Conservation (phyloP, 2,888 invertebrate species). For the Drosophila paranaensis region DNA sequence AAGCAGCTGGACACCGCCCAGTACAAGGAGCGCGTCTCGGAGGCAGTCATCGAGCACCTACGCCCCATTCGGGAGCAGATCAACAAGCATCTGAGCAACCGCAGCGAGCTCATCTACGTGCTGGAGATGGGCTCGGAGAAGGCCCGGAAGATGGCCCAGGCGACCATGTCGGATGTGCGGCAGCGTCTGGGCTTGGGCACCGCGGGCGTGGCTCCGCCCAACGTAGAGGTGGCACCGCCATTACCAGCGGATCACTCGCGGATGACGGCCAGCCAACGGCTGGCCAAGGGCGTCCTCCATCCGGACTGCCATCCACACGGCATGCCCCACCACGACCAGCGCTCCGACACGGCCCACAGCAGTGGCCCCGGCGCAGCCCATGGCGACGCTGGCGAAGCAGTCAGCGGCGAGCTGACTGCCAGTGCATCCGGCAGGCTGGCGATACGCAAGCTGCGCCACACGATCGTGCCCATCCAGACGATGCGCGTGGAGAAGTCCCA, state of each 20-base stretch:
- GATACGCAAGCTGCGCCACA: slow-evolving; percentile 10
- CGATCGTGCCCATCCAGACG: slow-evolving; percentile 68
- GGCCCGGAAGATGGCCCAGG: slow-evolving; percentile 88
- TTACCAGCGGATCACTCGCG: slow-evolving; percentile 44
- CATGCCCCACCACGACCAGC: slow-evolving; percentile 33
- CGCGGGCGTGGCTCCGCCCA: slow-evolving; percentile 27
- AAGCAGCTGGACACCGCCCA: slow-evolving; percentile 90
- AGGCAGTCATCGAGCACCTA: slow-evolving; percentile 89
- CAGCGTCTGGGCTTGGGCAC: slow-evolving; percentile 86
- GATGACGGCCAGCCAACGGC: slow-evolving; percentile 53
- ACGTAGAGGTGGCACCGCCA: slow-evolving; percentile 49
- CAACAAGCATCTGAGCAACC: slow-evolving; percentile 86
- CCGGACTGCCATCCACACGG: slow-evolving; percentile 41
- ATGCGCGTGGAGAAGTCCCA: slow-evolving; percentile 70
- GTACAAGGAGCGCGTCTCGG: slow-evolving; percentile 90
- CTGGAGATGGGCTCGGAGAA: slow-evolving; percentile 88
- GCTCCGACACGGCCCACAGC: slow-evolving; percentile 29
- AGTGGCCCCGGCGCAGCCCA: not conserved
- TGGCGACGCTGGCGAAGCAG: slow-evolving; percentile 42
- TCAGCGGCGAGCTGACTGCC: slow-evolving; percentile 8
- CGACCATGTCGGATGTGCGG: slow-evolving; percentile 88
- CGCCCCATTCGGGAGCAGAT: slow-evolving; percentile 89
- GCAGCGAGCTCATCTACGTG: slow-evolving; percentile 87
- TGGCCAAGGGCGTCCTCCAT: slow-evolving; percentile 40
- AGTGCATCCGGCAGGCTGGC: not conserved